These are phyloP conservation scores for Pogonomyrmex californicus DNA, from an alignment of 1,140 invertebrate species.

Conservation along the genomic window DNA sequence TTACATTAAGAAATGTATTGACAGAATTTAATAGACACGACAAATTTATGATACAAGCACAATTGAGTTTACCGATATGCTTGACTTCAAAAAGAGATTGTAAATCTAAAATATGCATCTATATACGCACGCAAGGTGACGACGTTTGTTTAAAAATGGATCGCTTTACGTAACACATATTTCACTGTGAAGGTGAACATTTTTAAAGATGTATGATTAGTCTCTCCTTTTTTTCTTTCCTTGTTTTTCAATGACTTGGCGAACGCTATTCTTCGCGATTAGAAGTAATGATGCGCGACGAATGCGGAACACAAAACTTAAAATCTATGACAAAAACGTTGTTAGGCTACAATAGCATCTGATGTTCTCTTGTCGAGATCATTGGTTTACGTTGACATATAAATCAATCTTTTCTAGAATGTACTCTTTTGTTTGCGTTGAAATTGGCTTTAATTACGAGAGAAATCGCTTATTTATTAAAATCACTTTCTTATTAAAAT, in stretches of 20 bases:
- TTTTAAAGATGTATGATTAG: neutral
- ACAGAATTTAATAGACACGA: neutral
- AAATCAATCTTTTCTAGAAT: neutral
- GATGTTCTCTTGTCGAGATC: neutral
- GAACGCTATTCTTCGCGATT: neutral
- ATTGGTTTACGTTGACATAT: neutral
- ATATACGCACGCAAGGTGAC: neutral
- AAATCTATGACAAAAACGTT: slow-evolving; percentile 20
- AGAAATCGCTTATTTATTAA: neutral
- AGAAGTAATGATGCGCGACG: neutral
- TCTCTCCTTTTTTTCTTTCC: neutral
- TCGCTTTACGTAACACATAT: slow-evolving; percentile 21
- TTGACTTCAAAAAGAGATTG: neutral
- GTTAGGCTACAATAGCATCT: neutral
- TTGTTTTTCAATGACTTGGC: neutral
- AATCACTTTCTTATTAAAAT: neutral
- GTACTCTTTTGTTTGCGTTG: neutral
- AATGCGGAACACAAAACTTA: neutral
- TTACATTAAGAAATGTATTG: neutral
- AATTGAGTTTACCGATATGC: neutral
- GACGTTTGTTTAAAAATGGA: slow-evolving; percentile 40
- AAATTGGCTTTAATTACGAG: neutral
- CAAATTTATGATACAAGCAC: neutral
- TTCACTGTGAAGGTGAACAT: neutral
- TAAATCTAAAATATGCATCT: slow-evolving; percentile 12